A percentile compares a stretch with the other conserved stretches of the same genome.
Evolutionary conservation across 2,113 vertebrate species (phyloP).

Genomic region (Trachemys scripta): DNA sequence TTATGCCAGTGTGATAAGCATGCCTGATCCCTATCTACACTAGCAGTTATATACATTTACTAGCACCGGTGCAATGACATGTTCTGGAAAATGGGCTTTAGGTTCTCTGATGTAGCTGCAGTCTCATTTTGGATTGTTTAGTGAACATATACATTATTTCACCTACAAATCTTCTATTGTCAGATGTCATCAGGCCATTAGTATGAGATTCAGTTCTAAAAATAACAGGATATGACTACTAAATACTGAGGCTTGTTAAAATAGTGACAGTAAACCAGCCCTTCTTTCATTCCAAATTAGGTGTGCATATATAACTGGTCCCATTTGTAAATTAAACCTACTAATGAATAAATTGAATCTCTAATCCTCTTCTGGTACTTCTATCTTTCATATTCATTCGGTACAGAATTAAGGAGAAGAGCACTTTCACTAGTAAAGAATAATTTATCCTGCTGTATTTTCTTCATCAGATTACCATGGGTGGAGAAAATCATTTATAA

Average conservation of each 20-base stretch:
- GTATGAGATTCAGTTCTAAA: constrained; percentile 60
- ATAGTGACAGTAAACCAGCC: constrained; percentile 42
- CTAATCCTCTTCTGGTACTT: background rate
- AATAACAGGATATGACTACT: constrained; percentile 62
- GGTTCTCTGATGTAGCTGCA: background rate
- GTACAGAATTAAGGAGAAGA: background rate
- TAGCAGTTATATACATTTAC: background rate
- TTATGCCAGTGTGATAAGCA: background rate
- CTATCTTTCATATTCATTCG: background rate
- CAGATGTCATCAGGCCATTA: constrained; percentile 59
- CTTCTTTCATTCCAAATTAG: constrained; percentile 7
- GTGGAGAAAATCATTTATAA: background rate
- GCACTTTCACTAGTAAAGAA: background rate
- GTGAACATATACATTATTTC: constrained; percentile 35
- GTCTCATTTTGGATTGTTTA: constrained; percentile 13
- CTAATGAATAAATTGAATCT: background rate
- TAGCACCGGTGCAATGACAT: no score
- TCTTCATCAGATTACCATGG: background rate
- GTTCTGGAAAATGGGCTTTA: background rate
- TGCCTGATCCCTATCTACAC: background rate
- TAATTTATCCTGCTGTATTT: background rate
- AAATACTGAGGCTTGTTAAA: constrained; percentile 63
- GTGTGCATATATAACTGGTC: background rate
- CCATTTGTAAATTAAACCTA: background rate
- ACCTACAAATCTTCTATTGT: constrained; percentile 40